phyloP scores from a whole-genome alignment of 2,797 vertebrate species.

The Pangasius djambal region DNA sequence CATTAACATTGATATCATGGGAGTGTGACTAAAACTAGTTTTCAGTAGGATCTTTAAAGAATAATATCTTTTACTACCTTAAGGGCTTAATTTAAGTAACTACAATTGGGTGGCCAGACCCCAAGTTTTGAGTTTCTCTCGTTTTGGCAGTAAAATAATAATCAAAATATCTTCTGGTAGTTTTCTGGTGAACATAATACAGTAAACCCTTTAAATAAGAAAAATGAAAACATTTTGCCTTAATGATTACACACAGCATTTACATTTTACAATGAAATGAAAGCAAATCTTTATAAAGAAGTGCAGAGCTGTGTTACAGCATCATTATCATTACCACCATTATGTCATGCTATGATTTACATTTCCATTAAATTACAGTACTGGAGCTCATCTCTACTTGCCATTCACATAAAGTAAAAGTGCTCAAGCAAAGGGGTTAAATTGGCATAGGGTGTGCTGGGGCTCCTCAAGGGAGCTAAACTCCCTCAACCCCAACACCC shows the following conservation, averaged over 20 bases:
- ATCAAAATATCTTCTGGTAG: neutral
- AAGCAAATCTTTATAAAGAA: neutral
- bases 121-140: neutral
- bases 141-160: neutral
- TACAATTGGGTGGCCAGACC: neutral
- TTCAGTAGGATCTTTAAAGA: neutral
- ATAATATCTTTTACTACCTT: neutral
- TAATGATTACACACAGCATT: neutral
- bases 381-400: neutral
- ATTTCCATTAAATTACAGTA: conserved; percentile 12
- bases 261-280: neutral
- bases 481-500: neutral
- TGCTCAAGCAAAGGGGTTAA: conserved; percentile 8
- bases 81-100: conserved; percentile 20
- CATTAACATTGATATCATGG: neutral
- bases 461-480: conserved; percentile 7
- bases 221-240: neutral
- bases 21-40: conserved; percentile 11
- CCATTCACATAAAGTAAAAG: neutral
- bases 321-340: conserved; percentile 24
- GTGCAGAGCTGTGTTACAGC: neutral
- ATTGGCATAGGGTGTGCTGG: neutral
- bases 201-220: neutral
- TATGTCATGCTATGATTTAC: conserved; percentile 20
- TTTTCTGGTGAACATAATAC: neutral